Base-by-base conservation (phyloP, 1,140 invertebrate genomes). In the Polypedilum pembai region DNA sequence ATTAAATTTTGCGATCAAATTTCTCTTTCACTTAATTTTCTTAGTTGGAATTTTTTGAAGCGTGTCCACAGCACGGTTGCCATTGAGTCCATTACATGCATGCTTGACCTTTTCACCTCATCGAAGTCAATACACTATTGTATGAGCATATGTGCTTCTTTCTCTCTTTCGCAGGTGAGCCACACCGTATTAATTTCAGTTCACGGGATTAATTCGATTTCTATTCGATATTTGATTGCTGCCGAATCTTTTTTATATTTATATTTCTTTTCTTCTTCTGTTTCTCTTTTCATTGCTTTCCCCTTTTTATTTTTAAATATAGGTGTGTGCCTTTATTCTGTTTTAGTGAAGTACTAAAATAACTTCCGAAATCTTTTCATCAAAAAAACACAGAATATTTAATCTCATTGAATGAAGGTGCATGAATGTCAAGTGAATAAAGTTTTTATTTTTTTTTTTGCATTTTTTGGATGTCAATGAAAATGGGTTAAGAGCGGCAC, bases 131-230 rank as follows among this genome's bases (percentile, higher is more conserved):
- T 45, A 45, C 8, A 3, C 15, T 45, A 45, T 45, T 45, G 15
- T 3, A 45, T 45, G 8, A 12, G 15, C 15, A 3, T 56, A n/a
- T 56, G 12, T 56, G 12, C 12, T 56, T 33, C 24, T 33, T n/a
- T 45, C 41, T 45, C 15, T 45, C 41, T 45, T 12, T 12, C 12
- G 45, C 45, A 56, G 24, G 24, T 33, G 24, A 33, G 24, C 24
- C 24, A 5, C 24, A 33, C 24, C 1, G 24, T 56, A 56, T 56
- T 12, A 56, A 56, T 56, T 56, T 56, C 45, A 56, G n/a, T 56
- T 56, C 45, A 56, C n/a, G 45, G n/a, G 45, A 56, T 56, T 56
- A 56, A 56, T 56, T 56, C n/a, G 12, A 56, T 56, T 56, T 56
- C 24, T 56, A 56, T 56, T 56, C 4, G 45, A 56, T 56, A 12